These are phyloP conservation scores for Hipposideros larvatus DNA, from an alignment of 2,797 vertebrate species.

Conservation along the genomic window DNA sequence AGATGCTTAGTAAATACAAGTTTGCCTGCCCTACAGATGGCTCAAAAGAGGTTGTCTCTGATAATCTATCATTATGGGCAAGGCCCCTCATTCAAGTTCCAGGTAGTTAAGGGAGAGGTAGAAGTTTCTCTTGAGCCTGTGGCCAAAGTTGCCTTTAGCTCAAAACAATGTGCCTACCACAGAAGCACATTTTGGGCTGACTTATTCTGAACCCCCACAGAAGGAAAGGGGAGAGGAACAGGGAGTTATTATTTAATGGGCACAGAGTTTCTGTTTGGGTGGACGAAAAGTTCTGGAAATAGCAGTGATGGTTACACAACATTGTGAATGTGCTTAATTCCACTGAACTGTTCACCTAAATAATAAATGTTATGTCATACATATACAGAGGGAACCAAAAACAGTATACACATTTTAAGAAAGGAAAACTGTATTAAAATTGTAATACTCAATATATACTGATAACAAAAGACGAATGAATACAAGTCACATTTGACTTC, in stretches of 20 bases:
- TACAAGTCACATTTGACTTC: too few relatives aligned
- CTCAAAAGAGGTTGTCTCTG: not conserved
- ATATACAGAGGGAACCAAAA: not conserved
- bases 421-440: too few relatives aligned
- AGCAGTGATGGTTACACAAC: not conserved
- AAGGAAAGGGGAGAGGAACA: not conserved
- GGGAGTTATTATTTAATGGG: not conserved
- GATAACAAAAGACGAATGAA: too few relatives aligned
- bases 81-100: not conserved
- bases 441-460: too few relatives aligned
- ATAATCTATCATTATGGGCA: not conserved
- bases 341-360: not conserved
- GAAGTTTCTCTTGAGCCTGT: not conserved
- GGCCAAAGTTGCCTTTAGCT: not conserved
- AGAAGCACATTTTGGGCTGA: not conserved
- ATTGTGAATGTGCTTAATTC: not conserved
- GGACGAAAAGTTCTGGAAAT: not conserved
- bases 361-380: not conserved
- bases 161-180: not conserved
- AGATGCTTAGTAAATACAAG: not conserved
- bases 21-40: not conserved
- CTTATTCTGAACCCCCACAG: not conserved
- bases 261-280: not conserved
- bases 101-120: not conserved
- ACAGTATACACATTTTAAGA: too few relatives aligned